A percentile compares a stretch with the other conserved stretches of the same genome.
Conservation (phyloP, 2,113 vertebrate species). For the Psittacula cyanocephala region DNA sequence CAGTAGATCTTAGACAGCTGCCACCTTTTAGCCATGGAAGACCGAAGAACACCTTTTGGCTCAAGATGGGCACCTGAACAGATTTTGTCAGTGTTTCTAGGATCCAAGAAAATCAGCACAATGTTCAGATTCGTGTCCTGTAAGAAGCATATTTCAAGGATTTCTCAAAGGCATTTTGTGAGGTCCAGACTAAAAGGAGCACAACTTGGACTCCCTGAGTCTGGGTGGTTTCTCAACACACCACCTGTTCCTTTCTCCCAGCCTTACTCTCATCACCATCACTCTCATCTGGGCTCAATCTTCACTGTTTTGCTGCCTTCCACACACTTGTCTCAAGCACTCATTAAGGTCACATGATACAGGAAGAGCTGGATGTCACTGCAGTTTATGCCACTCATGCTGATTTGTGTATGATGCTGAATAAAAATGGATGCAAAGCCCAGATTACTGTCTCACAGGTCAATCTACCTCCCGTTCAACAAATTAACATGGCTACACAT, state of each 20-base stretch:
- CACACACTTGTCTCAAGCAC: background rate
- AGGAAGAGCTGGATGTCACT: background rate
- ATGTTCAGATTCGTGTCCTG: background rate
- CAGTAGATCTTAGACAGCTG: background rate
- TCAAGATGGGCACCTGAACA: background rate
- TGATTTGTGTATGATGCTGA: background rate
- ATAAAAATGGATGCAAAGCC: background rate
- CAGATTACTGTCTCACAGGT: background rate
- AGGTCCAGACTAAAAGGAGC: background rate
- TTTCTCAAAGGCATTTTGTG: background rate
- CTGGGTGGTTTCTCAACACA: background rate
- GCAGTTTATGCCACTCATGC: accelerated
- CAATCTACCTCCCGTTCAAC: background rate
- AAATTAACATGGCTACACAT: background rate
- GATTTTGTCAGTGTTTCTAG: background rate
- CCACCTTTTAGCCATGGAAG: background rate
- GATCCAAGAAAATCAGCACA: background rate
- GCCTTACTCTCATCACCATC: background rate
- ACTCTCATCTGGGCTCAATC: background rate
- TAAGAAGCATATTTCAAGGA: background rate
- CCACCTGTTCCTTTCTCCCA: background rate
- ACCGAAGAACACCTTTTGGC: background rate
- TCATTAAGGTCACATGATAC: background rate
- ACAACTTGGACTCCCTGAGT: background rate
- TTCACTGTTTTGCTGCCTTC: background rate